These are phyloP conservation scores for Trisateles emortualis DNA, from an alignment of 2,888 invertebrate species.

Conservation along the genomic window DNA sequence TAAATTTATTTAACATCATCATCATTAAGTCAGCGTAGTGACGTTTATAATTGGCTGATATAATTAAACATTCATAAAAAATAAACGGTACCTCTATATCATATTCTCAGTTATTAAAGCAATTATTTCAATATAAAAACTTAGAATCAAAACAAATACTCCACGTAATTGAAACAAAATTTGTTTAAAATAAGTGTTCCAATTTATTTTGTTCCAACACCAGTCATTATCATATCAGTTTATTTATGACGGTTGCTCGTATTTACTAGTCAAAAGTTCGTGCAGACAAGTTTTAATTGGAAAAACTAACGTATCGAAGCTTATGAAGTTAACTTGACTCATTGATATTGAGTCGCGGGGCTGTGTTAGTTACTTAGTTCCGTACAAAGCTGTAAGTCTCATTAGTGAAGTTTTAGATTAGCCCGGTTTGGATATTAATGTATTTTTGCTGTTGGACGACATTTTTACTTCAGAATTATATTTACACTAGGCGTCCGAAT, in stretches of 20 bases:
- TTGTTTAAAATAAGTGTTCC: neutral
- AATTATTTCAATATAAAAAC: neutral
- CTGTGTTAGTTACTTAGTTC: slow-evolving; percentile 16
- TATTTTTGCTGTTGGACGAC: too few relatives aligned
- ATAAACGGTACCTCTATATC: too few relatives aligned
- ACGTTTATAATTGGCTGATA: too few relatives aligned
- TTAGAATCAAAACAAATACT: neutral
- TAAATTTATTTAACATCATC: too few relatives aligned
- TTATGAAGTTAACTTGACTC: slow-evolving; percentile 6
- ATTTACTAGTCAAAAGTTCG: slow-evolving; percentile 55
- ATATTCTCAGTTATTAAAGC: neutral
- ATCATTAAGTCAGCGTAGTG: too few relatives aligned
- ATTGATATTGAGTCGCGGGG: slow-evolving; percentile 27
- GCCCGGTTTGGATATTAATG: too few relatives aligned
- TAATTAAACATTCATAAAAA: too few relatives aligned
- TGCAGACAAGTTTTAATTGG: slow-evolving; percentile 62
- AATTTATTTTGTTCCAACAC: neutral
- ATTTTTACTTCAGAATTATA: too few relatives aligned
- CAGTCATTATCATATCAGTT: neutral
- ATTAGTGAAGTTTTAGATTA: slow-evolving; percentile 32
- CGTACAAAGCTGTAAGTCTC: slow-evolving; percentile 18
- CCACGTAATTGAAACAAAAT: neutral
- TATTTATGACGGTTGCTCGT: neutral
- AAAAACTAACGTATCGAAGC: slow-evolving; percentile 48
- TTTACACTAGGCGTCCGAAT: too few relatives aligned